phyloP scores from a whole-genome alignment of 2,888 invertebrate species.

The Anticlea derivata region DNA sequence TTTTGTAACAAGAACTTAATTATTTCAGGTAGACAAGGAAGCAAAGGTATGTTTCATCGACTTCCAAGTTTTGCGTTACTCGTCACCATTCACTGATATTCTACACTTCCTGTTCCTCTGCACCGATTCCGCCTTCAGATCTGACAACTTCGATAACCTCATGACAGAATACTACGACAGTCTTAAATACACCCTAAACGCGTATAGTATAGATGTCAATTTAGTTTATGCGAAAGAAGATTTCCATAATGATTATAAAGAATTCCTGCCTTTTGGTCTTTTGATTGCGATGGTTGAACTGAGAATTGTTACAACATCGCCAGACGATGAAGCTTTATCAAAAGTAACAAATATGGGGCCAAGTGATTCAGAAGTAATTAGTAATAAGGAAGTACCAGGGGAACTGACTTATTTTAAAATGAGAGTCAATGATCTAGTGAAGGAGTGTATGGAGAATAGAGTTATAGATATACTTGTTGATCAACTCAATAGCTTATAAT shows the following conservation, averaged over 20 bases:
- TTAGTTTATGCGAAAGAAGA: conserved; percentile 52
- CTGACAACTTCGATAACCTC: conserved; percentile 51
- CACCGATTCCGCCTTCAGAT: conserved; percentile 65
- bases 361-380: conserved; percentile 22
- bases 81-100: conserved; percentile 66
- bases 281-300: conserved; percentile 63
- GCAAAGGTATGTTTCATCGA: conserved; percentile 64
- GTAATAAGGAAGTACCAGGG: conserved; percentile 38
- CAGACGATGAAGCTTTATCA: conserved; percentile 49
- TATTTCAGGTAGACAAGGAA: conserved; percentile 11
- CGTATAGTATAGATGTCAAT: conserved; percentile 53
- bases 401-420: conserved; percentile 47
- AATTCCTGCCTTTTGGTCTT: conserved; percentile 59
- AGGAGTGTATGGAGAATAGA: conserved; percentile 58
- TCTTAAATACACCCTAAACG: conserved; percentile 50
- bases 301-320: conserved; percentile 51
- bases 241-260: conserved; percentile 55
- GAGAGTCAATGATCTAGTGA: conserved; percentile 65
- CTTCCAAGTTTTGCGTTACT: conserved; percentile 69
- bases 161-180: conserved; percentile 58
- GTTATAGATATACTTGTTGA: conserved; percentile 52
- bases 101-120: conserved; percentile 64
- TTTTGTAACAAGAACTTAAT: too few relatives aligned
- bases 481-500: conserved; percentile 34
- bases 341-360: conserved; percentile 41